Conservation (phyloP, 1,140 invertebrate genomes). For the Melitaea cinxia region DNA sequence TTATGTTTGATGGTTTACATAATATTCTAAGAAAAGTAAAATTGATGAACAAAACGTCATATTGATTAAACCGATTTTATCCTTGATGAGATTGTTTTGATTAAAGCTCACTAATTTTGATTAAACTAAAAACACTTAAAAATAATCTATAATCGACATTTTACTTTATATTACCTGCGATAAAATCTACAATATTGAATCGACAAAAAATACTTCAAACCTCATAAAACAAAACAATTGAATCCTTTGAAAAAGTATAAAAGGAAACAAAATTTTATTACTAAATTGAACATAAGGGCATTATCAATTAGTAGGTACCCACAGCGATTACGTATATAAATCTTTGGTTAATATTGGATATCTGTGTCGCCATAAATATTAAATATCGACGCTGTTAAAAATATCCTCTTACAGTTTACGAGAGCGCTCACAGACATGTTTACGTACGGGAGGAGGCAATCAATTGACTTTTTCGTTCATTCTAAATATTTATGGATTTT, state of each 20-base stretch:
- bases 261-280: conserved; percentile 21
- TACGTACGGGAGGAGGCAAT: conserved; percentile 72
- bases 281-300: conserved; percentile 35
- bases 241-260: neutral
- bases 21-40: too few relatives aligned
- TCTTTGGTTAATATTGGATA: conserved; percentile 75
- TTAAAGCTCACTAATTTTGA: neutral
- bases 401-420: conserved; percentile 80
- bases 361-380: conserved; percentile 79
- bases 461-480: conserved; percentile 70
- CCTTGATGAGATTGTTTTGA: neutral
- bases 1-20: too few relatives aligned
- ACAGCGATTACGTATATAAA: conserved; percentile 68
- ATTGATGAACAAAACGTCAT: too few relatives aligned
- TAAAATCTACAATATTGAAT: neutral
- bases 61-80: too few relatives aligned
- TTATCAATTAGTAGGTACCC: conserved; percentile 55
- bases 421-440: conserved; percentile 71
- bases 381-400: conserved; percentile 78
- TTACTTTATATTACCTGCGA: neutral
- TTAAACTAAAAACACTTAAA: neutral
- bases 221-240: conserved; percentile 20
- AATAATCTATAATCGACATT: neutral
- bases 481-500: conserved; percentile 60
- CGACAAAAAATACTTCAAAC: conserved; percentile 7